Evolutionary conservation across 2,113 vertebrate genomes (phyloP).

Genomic region (Peromyscus californicus): DNA sequence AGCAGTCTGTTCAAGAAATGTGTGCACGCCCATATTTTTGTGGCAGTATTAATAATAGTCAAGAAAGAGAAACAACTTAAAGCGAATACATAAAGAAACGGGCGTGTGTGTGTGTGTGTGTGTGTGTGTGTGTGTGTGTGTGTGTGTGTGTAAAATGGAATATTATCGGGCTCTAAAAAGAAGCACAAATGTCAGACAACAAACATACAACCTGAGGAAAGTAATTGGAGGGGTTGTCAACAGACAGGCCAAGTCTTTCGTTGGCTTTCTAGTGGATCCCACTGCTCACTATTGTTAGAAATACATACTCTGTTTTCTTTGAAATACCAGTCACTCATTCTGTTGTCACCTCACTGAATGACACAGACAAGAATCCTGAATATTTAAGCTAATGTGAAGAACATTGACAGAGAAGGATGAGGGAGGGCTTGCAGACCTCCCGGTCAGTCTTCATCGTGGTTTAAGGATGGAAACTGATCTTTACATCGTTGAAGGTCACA

Average conservation of each 20-base stretch:
- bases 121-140: not conserved
- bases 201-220: not conserved
- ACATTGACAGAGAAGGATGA: not conserved
- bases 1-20: not conserved
- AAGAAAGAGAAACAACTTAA: not conserved
- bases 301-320: not conserved
- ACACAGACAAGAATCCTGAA: not conserved
- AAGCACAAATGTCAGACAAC: not conserved
- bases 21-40: not conserved
- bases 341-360: not conserved
- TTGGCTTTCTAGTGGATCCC: not conserved
- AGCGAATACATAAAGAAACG: not conserved
- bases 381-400: not conserved
- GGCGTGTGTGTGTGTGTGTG: not conserved
- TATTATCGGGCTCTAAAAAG: not conserved
- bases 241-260: not conserved
- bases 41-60: not conserved
- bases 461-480: not conserved
- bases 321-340: not conserved
- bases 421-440: not conserved
- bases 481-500: not conserved
- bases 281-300: not conserved
- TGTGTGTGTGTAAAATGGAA: not conserved
- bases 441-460: not conserved
- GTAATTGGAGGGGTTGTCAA: not conserved